Percentiles rank a stretch among this genome's conserved stretches.
Conservation (phyloP, 1,140 invertebrate genomes). For the Anthonomus grandis region DNA sequence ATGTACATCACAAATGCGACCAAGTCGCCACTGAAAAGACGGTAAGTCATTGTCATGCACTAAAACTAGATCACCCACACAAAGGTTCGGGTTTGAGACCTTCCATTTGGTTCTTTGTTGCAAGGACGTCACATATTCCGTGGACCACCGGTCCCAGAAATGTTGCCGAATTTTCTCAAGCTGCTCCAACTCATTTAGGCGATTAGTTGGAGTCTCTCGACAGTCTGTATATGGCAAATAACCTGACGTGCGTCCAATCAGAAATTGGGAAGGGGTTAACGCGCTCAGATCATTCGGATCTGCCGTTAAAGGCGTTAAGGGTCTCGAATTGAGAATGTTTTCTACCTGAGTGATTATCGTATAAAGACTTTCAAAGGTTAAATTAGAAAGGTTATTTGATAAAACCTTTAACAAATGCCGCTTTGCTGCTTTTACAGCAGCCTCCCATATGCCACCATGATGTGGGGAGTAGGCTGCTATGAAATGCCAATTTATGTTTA, state of each 20-base stretch:
- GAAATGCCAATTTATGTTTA: background rate
- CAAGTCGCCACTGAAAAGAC: too few relatives aligned
- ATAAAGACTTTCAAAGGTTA: background rate
- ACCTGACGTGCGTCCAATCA: background rate
- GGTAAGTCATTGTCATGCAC: too few relatives aligned
- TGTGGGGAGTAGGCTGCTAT: background rate
- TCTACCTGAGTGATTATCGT: background rate
- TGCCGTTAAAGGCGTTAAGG: background rate
- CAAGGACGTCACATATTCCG: too few relatives aligned
- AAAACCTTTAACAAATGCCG: background rate
- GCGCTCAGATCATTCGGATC: background rate
- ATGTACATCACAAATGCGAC: too few relatives aligned
- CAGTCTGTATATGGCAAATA: too few relatives aligned
- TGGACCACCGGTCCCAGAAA: too few relatives aligned
- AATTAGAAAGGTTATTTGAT: too few relatives aligned
- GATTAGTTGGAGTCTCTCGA: too few relatives aligned
- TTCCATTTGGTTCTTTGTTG: background rate
- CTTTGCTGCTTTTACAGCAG: background rate
- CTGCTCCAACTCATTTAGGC: too few relatives aligned
- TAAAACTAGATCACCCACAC: too few relatives aligned
- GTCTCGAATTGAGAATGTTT: background rate
- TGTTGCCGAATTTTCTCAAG: too few relatives aligned
- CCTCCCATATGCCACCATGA: background rate
- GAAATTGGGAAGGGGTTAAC: slow-evolving; percentile 1
- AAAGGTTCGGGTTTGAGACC: background rate